Evolutionary conservation across 2,113 vertebrate species (phyloP).

Genomic region (Craseonycteris thonglongyai): DNA sequence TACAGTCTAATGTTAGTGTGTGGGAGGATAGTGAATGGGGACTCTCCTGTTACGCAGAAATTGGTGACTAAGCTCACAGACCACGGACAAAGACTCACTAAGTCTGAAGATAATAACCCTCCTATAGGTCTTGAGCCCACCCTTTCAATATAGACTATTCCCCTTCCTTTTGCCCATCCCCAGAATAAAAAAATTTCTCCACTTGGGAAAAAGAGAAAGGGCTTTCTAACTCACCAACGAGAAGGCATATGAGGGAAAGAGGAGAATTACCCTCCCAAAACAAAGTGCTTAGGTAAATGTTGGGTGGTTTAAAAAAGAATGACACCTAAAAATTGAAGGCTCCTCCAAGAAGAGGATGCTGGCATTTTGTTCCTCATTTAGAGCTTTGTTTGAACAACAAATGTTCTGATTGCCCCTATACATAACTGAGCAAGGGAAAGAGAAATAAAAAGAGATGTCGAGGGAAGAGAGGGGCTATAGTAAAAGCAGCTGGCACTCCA

Average conservation of each 20-base stretch:
- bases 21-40: background rate
- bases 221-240: background rate
- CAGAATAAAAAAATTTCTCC: background rate
- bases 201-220: background rate
- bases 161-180: rapidly evolving
- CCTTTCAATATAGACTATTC: background rate
- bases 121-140: background rate
- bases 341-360: background rate
- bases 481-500: background rate
- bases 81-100: background rate
- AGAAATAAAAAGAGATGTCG: background rate
- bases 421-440: background rate
- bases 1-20: background rate
- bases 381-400: background rate
- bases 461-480: background rate
- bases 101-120: background rate
- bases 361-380: background rate
- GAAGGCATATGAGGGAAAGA: background rate
- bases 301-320: background rate
- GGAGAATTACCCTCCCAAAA: background rate
- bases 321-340: background rate
- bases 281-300: background rate
- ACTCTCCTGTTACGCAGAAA: slow-evolving; percentile 23
- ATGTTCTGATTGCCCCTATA: background rate
- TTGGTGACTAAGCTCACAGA: background rate